Percentiles rank a stretch among this genome's conserved stretches.
Conservation (phyloP, 2,113 vertebrate genomes). For the Candoia aspera region DNA sequence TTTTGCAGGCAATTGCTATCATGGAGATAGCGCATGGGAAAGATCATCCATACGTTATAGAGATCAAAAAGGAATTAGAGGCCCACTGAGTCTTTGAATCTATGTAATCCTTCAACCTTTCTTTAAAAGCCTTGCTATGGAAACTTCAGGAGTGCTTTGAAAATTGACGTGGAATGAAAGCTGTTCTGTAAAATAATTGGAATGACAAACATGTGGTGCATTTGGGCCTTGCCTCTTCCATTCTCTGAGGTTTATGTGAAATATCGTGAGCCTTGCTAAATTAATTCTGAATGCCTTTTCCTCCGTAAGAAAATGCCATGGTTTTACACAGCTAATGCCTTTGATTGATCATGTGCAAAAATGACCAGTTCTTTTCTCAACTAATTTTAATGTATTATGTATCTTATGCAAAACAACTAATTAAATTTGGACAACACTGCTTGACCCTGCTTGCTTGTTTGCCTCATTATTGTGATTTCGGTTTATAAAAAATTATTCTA, state of each 20-base stretch:
- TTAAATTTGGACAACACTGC: constrained; percentile 55
- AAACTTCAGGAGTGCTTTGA: constrained; percentile 60
- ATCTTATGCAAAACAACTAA: constrained; percentile 51
- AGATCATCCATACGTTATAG: constrained; percentile 87
- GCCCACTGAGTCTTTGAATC: constrained; percentile 75
- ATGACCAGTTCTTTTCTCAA: constrained; percentile 34
- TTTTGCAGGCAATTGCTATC: constrained; percentile 86
- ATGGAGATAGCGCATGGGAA: constrained; percentile 96
- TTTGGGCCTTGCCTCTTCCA: constrained; percentile 41
- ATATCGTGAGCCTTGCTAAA: constrained; percentile 36
- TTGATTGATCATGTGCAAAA: constrained; percentile 37
- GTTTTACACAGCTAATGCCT: constrained; percentile 47
- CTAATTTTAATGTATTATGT: constrained; percentile 24
- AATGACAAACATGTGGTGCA: constrained; percentile 64
- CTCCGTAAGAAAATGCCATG: constrained; percentile 32
- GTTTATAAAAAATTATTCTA: not conserved
- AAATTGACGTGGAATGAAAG: constrained; percentile 46
- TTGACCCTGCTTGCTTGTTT: constrained; percentile 9
- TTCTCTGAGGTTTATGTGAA: constrained; percentile 37
- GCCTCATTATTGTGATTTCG: not conserved
- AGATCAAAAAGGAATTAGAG: constrained; percentile 86
- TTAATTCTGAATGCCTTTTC: constrained; percentile 37
- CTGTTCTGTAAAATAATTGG: constrained; percentile 60
- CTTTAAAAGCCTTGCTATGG: constrained; percentile 66
- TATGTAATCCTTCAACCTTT: constrained; percentile 61